Base-by-base conservation (phyloP, 1,140 invertebrate species). In the Monochamus saltuarius region DNA sequence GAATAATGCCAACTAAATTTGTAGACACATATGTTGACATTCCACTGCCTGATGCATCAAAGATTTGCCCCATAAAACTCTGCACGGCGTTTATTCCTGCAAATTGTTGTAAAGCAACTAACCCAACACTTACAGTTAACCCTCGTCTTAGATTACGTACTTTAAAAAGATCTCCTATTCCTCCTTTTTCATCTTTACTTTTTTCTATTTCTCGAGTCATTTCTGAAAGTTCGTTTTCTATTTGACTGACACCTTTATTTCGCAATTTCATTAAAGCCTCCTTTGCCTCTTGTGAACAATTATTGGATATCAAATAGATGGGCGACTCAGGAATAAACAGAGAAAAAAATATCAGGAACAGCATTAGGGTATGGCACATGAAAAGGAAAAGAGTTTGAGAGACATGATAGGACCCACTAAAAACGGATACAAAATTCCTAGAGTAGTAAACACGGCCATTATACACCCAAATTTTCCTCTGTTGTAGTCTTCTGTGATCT, bases 81-180 rank as follows among this genome's bases (percentile, higher is more conserved):
- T 92, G 87, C 16, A 95, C 88, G 1, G 88, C 89, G 66, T 94
- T 94, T 17, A 95, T 89, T 40, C 92, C 91, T 54, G 86, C 87
- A 19, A 94, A 77, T 73, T 95, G 92, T 71, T 95, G 92, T 73
- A 94, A 89, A 50, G 91, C 78, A 89, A 95, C 92, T 0, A 95
- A 78, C 10, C 85, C 84, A 61, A 90, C 83, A 39, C 84, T 86
- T 35, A 95, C 89, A 6, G 86, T 58, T 9, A 94, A 72, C 7
- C 86, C 89, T 74, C 86, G 91, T 11, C 82, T 76, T 66, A 85
- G 83, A 4, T 79, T 74, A 37, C 74, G 75, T 3, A 37, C 14
- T 22, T 37, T 58, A 29, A 69, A 50, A 4, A 69, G 37, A 22
- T 46, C 45, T 40, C 22, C 46, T 9, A 67, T 11, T 7, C 55